phyloP scores from a whole-genome alignment of 2,797 vertebrate genomes.

The Enteromius anoplus region DNA sequence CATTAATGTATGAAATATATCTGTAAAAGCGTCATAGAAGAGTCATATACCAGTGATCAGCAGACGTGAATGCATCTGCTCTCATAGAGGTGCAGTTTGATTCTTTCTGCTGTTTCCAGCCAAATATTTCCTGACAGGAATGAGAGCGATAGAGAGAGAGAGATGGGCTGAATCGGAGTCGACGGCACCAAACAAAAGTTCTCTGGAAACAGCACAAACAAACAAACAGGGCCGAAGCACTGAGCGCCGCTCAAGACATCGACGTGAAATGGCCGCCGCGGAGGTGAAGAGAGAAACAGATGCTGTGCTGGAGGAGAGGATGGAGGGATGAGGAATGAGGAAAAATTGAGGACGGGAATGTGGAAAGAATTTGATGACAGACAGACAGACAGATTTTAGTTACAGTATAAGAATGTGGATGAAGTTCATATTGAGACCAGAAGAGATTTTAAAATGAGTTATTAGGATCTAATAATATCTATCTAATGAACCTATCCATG shows the following conservation, averaged over 20 bases:
- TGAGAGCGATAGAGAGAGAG: background rate
- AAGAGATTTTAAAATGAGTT: background rate
- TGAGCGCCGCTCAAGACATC: slow-evolving; percentile 2
- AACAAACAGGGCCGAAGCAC: slow-evolving; percentile 29
- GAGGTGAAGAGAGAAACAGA: slow-evolving; percentile 35
- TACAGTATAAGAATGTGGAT: background rate
- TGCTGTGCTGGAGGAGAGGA: background rate
- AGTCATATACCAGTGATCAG: background rate
- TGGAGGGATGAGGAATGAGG: background rate
- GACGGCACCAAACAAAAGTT: slow-evolving; percentile 6
- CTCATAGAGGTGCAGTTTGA: background rate
- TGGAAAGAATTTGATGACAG: slow-evolving; percentile 17
- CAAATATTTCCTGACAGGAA: slow-evolving; percentile 21
- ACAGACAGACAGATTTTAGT: background rate
- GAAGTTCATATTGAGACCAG: background rate
- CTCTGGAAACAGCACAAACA: background rate
- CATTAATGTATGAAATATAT: background rate
- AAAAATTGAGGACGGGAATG: background rate
- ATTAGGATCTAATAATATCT: background rate
- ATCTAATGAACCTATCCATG: background rate
- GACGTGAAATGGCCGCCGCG: slow-evolving; percentile 54
- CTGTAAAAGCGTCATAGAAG: too few relatives aligned
- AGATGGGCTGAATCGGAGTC: background rate
- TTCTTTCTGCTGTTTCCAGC: background rate
- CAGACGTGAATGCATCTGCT: background rate